These are phyloP conservation scores for Gymnarchus niloticus DNA, from an alignment of 2,113 vertebrate genomes.

Conservation along the genomic window DNA sequence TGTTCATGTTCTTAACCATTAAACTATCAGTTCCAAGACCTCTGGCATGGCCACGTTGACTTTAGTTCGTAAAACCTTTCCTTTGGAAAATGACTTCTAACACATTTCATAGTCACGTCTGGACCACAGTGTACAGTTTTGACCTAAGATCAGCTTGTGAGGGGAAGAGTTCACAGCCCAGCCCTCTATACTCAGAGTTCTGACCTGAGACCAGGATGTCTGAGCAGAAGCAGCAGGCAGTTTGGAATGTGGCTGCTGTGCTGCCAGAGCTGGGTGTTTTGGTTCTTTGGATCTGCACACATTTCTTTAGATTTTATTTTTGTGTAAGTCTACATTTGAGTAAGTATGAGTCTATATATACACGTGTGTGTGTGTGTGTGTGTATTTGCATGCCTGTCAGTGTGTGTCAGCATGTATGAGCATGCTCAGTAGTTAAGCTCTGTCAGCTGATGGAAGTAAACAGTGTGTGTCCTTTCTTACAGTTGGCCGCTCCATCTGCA, in stretches of 20 bases:
- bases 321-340: not conserved
- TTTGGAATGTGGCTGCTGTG: not conserved
- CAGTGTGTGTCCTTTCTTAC: constrained; percentile 45
- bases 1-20: not conserved
- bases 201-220: not conserved
- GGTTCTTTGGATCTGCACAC: not conserved
- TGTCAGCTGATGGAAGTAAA: constrained; percentile 45
- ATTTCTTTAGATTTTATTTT: not conserved
- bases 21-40: not conserved
- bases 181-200: not conserved
- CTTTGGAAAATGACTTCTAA: not conserved
- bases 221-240: not conserved
- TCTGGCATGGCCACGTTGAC: not conserved
- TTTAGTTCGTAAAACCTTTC: not conserved
- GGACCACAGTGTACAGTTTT: not conserved
- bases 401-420: not conserved
- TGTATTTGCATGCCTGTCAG: constrained; percentile 16
- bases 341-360: not conserved
- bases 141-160: not conserved
- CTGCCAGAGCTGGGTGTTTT: not conserved
- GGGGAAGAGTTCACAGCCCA: not conserved
- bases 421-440: not conserved
- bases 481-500: constrained; percentile 58
- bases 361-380: constrained; percentile 1
- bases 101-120: not conserved